Base-by-base conservation (phyloP, 1,140 invertebrate genomes). In the Chionoecetes opilio region DNA sequence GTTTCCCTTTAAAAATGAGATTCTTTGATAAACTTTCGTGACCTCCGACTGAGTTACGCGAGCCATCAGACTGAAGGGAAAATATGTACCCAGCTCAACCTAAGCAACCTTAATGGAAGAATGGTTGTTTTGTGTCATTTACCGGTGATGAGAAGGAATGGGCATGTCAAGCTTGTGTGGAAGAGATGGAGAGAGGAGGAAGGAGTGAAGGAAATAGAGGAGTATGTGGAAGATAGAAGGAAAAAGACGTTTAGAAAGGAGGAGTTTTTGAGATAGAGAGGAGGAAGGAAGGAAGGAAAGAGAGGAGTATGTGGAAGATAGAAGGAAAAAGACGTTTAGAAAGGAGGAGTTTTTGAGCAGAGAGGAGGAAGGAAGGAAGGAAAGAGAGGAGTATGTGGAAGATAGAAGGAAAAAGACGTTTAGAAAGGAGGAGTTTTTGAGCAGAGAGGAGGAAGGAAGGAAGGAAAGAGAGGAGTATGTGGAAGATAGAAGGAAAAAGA, bases 1-100 rank as follows among this genome's bases (percentile, higher is more conserved):
- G 63, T 75, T 75, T 75, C 63, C n/a, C 63, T n/a, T 75, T 75
- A 75, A 75, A 75, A 75, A 75, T 75, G 63, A 75, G 63, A 75
- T 75, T n/a, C 0, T 8, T n/a, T 75, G 63, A 75, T 75, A 75
- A 75, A n/a, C 63, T 8, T 26, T n/a, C 26, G 63, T 8, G 63
- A 75, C 63, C 63, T n/a, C 63, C 8, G 63, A 0, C 63, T 26
- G n/a, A 75, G 63, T 75, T 75, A 75, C 26, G 63, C 21, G 63
- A 26, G 21, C n/a, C n/a, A n/a, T n/a, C 21, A 26, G 21, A 26
- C 63, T 75, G 21, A 53, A 17, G 63, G 63, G 63, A 75, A 75
- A n/a, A n/a, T n/a, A n/a, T n/a, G n/a, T n/a, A n/a, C n/a, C n/a
- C n/a, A n/a, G n/a, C n/a, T n/a, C n/a, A n/a, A 75, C 0, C 63